These are phyloP conservation scores for Rhincodon typus DNA, from an alignment of 2,797 vertebrate species.

Conservation along the genomic window DNA sequence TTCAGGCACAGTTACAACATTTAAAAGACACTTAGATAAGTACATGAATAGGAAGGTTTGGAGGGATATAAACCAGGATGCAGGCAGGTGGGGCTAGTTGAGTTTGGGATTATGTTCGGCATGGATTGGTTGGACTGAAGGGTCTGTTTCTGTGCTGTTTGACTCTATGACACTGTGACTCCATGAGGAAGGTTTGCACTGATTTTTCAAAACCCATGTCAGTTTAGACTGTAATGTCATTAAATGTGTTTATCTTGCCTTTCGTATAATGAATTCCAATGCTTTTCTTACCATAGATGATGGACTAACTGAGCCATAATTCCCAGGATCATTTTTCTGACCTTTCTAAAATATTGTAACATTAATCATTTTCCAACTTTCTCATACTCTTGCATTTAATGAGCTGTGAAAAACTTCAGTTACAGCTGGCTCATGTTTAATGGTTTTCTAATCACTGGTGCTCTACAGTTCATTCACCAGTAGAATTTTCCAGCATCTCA, in stretches of 20 bases:
- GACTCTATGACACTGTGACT: too few relatives aligned
- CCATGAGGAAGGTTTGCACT: background rate
- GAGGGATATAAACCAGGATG: too few relatives aligned
- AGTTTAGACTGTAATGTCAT: background rate
- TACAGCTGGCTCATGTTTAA: background rate
- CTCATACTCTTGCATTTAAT: background rate
- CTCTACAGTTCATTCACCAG: background rate
- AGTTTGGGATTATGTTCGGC: too few relatives aligned
- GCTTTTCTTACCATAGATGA: background rate
- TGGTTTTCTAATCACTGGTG: background rate
- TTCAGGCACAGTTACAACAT: too few relatives aligned
- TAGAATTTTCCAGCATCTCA: background rate
- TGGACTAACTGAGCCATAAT: background rate
- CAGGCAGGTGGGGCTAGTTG: too few relatives aligned
- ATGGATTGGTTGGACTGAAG: too few relatives aligned
- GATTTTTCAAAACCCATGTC: background rate
- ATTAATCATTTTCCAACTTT: conserved; percentile 8
- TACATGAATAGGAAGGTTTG: too few relatives aligned
- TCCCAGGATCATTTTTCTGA: background rate
- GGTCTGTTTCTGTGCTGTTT: too few relatives aligned
- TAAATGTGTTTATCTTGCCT: background rate
- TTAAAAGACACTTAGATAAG: too few relatives aligned
- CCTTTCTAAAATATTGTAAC: conserved; percentile 11
- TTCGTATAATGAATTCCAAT: background rate
- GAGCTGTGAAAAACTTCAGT: conserved; percentile 16